These are phyloP conservation scores for Drosophila ezoana DNA, from an alignment of 2,888 invertebrate species.

Conservation along the genomic window DNA sequence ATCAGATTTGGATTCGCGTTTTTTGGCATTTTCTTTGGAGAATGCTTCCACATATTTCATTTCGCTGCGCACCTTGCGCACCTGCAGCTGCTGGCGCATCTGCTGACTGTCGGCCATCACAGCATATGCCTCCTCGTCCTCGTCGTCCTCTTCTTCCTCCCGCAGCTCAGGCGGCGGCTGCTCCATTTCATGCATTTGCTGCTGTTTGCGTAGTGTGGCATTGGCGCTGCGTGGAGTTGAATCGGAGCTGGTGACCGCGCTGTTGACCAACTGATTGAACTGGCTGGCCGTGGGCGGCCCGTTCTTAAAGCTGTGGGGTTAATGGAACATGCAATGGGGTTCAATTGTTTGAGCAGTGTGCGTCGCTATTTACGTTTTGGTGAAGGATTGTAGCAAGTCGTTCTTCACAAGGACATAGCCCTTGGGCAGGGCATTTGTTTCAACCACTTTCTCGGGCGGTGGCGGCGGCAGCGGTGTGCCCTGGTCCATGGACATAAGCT, in stretches of 20 bases:
- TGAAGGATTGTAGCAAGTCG: slow-evolving; percentile 73
- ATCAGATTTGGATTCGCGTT: slow-evolving; percentile 83
- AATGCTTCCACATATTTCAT: slow-evolving; percentile 78
- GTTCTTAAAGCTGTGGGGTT: slow-evolving; percentile 26
- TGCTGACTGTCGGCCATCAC: slow-evolving; percentile 21
- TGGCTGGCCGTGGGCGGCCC: slow-evolving; percentile 25
- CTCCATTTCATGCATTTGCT: slow-evolving; percentile 13
- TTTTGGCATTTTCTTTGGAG: slow-evolving; percentile 63
- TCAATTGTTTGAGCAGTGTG: not conserved
- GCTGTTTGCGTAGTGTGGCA: slow-evolving; percentile 57
- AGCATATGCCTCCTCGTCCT: slow-evolving; percentile 5
- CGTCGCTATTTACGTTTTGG: slow-evolving; percentile 71
- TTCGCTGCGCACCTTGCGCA: slow-evolving; percentile 84
- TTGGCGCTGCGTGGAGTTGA: slow-evolving; percentile 65
- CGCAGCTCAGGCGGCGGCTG: not conserved
- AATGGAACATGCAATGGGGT: not conserved
- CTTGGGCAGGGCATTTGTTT: slow-evolving; percentile 54
- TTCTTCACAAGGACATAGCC: slow-evolving; percentile 78
- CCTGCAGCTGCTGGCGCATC: slow-evolving; percentile 66
- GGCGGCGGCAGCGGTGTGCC: slow-evolving; percentile 4
- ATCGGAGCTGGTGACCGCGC: slow-evolving; percentile 52
- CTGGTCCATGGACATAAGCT: slow-evolving; percentile 86
- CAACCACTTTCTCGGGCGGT: slow-evolving; percentile 34
- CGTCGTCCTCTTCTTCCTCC: slow-evolving; percentile 4
- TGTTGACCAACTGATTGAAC: slow-evolving; percentile 70